These are phyloP conservation scores for Vultur gryphus DNA, from an alignment of 2,797 vertebrate genomes.

Conservation along the genomic window DNA sequence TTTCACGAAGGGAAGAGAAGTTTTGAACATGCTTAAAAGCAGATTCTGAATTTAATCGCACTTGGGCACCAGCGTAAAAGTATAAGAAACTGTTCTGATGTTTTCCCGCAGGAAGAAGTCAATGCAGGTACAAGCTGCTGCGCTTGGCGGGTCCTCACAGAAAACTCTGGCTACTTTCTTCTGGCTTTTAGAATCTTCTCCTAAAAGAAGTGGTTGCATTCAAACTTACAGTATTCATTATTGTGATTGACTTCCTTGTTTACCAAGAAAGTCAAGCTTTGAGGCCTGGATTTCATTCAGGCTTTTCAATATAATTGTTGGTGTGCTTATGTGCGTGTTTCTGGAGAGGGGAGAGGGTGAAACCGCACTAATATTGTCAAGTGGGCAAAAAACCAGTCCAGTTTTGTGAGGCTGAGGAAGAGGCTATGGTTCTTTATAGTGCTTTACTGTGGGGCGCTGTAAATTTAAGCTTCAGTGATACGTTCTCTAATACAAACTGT, in stretches of 20 bases:
- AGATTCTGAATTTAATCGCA: neutral
- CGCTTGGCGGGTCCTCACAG: neutral
- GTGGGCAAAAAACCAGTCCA: neutral
- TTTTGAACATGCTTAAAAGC: fast-evolving
- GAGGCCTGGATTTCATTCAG: neutral
- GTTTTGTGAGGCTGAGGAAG: neutral
- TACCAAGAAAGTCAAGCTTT: neutral
- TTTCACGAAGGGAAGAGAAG: neutral
- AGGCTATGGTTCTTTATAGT: neutral
- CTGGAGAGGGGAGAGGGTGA: neutral
- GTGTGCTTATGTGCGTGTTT: neutral
- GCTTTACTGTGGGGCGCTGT: neutral
- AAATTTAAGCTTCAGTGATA: neutral
- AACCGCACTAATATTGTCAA: neutral
- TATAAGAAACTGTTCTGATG: neutral
- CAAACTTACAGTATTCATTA: neutral
- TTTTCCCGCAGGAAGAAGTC: neutral
- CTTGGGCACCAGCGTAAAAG: fast-evolving
- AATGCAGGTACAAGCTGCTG: neutral
- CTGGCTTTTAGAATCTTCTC: neutral
- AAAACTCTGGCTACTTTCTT: neutral
- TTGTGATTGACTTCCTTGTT: neutral
- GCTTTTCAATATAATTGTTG: neutral
- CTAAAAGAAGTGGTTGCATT: neutral
- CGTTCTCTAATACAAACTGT: fast-evolving